Evolutionary conservation across 1,140 invertebrate species (phyloP).

Genomic region (Cheumatopsyche charites): DNA sequence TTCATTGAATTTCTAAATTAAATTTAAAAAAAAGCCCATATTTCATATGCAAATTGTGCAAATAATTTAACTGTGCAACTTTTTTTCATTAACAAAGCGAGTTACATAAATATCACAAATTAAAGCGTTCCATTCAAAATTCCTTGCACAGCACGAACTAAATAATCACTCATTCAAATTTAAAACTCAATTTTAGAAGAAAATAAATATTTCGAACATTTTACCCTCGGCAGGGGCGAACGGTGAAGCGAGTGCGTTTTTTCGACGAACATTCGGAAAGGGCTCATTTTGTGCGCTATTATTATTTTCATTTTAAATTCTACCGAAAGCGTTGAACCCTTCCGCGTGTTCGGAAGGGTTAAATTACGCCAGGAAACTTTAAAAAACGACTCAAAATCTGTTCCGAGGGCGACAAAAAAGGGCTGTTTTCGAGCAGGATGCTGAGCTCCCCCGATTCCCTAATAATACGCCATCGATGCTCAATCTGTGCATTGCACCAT

Average conservation of each 20-base stretch:
- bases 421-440: conserved; percentile 37
- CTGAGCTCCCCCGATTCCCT: conserved; percentile 16
- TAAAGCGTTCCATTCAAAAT: too few species aligned
- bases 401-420: conserved; percentile 40
- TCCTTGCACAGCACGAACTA: too few species aligned
- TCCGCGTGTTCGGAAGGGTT: conserved; percentile 39
- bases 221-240: too few species aligned
- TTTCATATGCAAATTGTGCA: too few species aligned
- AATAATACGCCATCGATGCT: not conserved
- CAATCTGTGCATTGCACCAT: not conserved
- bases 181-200: too few species aligned
- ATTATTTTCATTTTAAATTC: conserved; percentile 39
- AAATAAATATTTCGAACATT: too few species aligned
- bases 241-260: not conserved
- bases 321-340: conserved; percentile 38
- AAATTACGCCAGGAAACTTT: conserved; percentile 41
- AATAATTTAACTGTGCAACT: too few species aligned
- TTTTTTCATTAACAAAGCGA: too few species aligned
- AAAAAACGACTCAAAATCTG: conserved; percentile 40
- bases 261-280: conserved; percentile 1
- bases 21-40: too few species aligned
- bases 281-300: conserved; percentile 34
- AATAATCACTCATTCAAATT: too few species aligned
- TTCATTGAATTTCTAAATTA: too few species aligned
- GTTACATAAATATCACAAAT: too few species aligned